phyloP scores from a whole-genome alignment of 1,140 invertebrate species.

The Drosophila pachea region DNA sequence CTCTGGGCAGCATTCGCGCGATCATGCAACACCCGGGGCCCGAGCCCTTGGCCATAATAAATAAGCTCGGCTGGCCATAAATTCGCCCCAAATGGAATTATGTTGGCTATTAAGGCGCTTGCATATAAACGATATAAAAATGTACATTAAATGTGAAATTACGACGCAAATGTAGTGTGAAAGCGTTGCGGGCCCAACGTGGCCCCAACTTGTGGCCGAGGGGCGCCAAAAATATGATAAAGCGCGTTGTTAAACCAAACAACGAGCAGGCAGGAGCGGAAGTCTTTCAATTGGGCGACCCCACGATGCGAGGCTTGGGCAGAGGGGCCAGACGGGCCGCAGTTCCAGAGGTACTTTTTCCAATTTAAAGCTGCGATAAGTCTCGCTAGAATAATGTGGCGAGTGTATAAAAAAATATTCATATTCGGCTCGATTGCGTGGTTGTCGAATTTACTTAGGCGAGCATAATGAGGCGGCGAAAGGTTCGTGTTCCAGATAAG shows the following conservation, averaged over 20 bases:
- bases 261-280: neutral
- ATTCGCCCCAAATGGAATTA: conserved; percentile 53
- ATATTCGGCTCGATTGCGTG: too few relatives aligned
- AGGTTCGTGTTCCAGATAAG: too few relatives aligned
- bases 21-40: conserved; percentile 25
- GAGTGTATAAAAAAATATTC: too few relatives aligned
- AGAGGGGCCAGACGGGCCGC: too few relatives aligned
- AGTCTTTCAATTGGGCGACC: neutral
- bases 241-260: neutral
- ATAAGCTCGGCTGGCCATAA: conserved; percentile 51
- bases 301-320: neutral
- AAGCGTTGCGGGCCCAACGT: conserved; percentile 18
- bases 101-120: conserved; percentile 56
- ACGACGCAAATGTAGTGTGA: conserved; percentile 35
- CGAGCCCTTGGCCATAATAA: conserved; percentile 33
- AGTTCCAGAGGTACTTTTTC: too few relatives aligned
- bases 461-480: too few relatives aligned
- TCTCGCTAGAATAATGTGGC: neutral
- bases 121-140: conserved; percentile 50
- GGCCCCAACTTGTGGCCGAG: conserved; percentile 6
- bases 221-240: conserved; percentile 23
- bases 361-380: neutral
- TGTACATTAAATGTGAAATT: conserved; percentile 45
- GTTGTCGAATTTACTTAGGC: too few relatives aligned
- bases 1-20: conserved; percentile 25